Conservation (phyloP, 2,797 vertebrate species). For the Salarias fasciatus region DNA sequence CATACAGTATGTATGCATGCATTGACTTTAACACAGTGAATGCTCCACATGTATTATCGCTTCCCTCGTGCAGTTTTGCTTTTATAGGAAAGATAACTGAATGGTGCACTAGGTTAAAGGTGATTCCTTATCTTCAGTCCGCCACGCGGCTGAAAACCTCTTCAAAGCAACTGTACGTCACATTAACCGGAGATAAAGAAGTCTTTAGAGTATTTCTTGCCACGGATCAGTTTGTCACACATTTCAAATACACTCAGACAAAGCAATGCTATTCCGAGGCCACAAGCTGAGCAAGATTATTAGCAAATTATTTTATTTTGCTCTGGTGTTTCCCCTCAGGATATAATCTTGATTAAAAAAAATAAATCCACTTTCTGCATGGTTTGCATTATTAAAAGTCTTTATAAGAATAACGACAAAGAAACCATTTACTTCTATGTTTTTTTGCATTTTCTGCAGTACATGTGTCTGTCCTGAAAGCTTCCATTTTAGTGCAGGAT, state of each 20-base stretch:
- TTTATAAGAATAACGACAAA: too few species aligned
- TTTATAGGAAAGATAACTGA: conserved; percentile 1
- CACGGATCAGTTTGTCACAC: background rate
- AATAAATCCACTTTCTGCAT: too few species aligned
- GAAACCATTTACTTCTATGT: background rate
- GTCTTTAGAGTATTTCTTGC: background rate
- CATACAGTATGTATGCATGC: background rate
- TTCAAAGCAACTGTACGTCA: background rate
- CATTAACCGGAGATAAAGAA: background rate
- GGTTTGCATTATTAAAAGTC: too few species aligned
- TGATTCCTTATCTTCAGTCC: background rate
- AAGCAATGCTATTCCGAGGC: background rate
- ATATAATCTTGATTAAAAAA: background rate
- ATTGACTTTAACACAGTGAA: background rate
- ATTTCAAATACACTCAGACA: background rate
- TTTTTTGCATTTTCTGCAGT: conserved; percentile 1
- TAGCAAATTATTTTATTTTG: too few species aligned
- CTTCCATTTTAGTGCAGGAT: background rate
- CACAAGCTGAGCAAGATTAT: too few species aligned
- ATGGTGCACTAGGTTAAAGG: background rate
- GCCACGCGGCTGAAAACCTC: background rate
- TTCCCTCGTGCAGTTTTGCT: background rate
- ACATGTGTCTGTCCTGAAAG: background rate
- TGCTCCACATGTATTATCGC: background rate
- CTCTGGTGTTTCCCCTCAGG: background rate